A percentile compares a stretch with the other conserved stretches of the same genome.
Evolutionary conservation across 2,888 invertebrate species (phyloP).

Genomic region (Dione vanillae): DNA sequence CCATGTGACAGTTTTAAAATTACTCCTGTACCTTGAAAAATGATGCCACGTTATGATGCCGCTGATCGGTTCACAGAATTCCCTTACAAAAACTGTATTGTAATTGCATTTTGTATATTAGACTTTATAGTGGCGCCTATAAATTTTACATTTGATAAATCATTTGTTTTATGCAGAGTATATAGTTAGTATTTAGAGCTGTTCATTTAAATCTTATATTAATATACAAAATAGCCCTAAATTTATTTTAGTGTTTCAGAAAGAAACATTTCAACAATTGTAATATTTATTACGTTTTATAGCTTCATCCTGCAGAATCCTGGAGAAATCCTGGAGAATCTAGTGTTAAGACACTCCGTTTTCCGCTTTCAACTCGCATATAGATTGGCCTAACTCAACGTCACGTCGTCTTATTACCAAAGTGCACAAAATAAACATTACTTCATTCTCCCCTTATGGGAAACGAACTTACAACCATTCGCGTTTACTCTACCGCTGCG

Average conservation of each 20-base stretch:
- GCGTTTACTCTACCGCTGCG: neutral
- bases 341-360: neutral
- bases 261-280: no score
- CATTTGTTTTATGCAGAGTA: neutral
- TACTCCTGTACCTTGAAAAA: conserved; percentile 59
- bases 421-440: no score
- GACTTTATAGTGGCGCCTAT: conserved; percentile 1
- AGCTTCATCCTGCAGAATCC: no score
- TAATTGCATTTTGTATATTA: conserved; percentile 22
- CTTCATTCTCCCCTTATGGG: neutral
- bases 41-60: conserved; percentile 47
- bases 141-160: conserved; percentile 5
- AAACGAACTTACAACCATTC: neutral
- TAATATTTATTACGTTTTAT: no score
- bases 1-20: conserved; percentile 66
- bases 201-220: no score
- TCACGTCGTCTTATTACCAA: no score
- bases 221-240: no score
- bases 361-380: no score
- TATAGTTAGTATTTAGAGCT: no score
- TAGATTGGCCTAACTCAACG: no score
- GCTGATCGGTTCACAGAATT: conserved; percentile 43
- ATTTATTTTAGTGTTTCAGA: no score
- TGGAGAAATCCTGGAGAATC: no score
- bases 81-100: conserved; percentile 38